These are phyloP conservation scores for Drosophila serrata DNA, from an alignment of 1,140 invertebrate species.

Conservation along the genomic window DNA sequence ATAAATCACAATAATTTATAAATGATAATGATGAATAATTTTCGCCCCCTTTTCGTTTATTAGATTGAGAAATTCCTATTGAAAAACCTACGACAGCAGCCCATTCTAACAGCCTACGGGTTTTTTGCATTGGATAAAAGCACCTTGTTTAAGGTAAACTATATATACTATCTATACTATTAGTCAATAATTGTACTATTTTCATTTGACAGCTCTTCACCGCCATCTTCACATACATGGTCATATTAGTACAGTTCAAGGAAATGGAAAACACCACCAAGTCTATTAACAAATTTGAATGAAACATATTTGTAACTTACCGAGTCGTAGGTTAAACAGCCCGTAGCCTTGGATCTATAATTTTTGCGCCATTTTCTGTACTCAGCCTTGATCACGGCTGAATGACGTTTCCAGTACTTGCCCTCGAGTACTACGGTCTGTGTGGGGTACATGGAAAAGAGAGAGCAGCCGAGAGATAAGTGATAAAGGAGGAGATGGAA, in stretches of 20 bases:
- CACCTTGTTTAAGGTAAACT: constrained; percentile 71
- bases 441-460: constrained; percentile 22
- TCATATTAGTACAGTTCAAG: constrained; percentile 80
- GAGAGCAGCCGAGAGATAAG: constrained; percentile 14
- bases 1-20: too few relatives aligned
- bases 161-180: not conserved
- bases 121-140: constrained; percentile 78
- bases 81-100: constrained; percentile 74
- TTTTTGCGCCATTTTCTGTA: constrained; percentile 99
- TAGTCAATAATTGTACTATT: not conserved
- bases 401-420: constrained; percentile 98
- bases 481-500: constrained; percentile 6
- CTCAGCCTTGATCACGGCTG: constrained; percentile 98
- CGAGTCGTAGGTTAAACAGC: constrained; percentile 90
- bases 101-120: constrained; percentile 78
- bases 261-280: constrained; percentile 76
- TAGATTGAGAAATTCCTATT: constrained; percentile 80
- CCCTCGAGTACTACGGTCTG: constrained; percentile 83
- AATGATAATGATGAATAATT: too few relatives aligned
- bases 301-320: constrained; percentile 89
- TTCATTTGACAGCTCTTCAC: constrained; percentile 62
- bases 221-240: constrained; percentile 82
- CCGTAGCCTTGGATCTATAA: constrained; percentile 93
- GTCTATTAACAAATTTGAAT: constrained; percentile 28
- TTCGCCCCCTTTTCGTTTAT: too few relatives aligned